Evolutionary conservation across 2,113 vertebrate genomes (phyloP).

Genomic region (Callaeas wilsoni): DNA sequence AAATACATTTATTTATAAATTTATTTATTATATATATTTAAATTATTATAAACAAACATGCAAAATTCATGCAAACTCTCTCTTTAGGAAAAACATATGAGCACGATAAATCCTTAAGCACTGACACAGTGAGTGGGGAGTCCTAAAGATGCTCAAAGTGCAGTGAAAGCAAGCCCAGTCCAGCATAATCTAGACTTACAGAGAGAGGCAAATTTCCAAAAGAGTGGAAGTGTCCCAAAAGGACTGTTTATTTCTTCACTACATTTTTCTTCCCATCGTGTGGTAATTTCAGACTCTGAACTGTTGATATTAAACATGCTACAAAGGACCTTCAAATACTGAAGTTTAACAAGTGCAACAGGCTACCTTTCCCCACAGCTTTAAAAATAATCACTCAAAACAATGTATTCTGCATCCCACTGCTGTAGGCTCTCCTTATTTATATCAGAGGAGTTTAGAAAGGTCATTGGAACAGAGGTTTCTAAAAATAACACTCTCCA

Average conservation of each 20-base stretch:
- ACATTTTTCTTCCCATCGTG: background rate
- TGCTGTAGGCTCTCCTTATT: slow-evolving; percentile 38
- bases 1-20: no score
- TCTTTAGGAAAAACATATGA: background rate
- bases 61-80: background rate
- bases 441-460: slow-evolving; percentile 43
- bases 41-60: background rate
- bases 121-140: background rate
- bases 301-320: background rate
- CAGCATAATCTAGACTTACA: background rate
- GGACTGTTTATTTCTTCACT: background rate
- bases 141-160: background rate
- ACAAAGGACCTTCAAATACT: background rate
- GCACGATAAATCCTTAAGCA: background rate
- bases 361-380: slow-evolving; percentile 5
- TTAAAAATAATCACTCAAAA: slow-evolving; percentile 50
- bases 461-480: slow-evolving; percentile 51
- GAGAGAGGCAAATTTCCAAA: background rate
- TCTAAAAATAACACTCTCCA: slow-evolving; percentile 63
- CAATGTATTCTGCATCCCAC: slow-evolving; percentile 36
- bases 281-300: background rate
- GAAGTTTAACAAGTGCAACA: background rate
- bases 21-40: no score
- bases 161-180: background rate
- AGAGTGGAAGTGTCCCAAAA: background rate